These are phyloP conservation scores for Strongylocentrotus purpuratus DNA, from an alignment of 35 echinoderm and acorn worm species.

Conservation along the genomic window DNA sequence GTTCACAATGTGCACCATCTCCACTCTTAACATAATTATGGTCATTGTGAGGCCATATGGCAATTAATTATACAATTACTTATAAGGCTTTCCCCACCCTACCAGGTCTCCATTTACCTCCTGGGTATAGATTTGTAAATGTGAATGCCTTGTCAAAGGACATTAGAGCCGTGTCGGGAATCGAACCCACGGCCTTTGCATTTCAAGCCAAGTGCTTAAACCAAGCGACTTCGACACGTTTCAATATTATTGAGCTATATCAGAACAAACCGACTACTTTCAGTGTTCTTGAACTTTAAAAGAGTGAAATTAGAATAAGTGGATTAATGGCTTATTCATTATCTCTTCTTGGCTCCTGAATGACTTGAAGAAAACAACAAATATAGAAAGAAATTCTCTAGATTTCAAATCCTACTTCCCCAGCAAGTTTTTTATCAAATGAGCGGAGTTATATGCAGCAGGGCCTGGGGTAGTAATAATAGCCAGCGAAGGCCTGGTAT, in stretches of 20 bases:
- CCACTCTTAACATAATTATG: too few species aligned
- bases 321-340: conserved; percentile 4
- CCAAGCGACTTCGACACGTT: too few species aligned
- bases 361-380: background rate
- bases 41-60: too few species aligned
- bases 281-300: background rate
- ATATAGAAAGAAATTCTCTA: background rate
- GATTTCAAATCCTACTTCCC: background rate
- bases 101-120: too few species aligned
- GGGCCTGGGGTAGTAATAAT: background rate
- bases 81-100: too few species aligned
- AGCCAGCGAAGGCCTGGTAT: background rate
- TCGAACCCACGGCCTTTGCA: too few species aligned
- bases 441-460: background rate
- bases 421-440: background rate
- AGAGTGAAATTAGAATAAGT: background rate
- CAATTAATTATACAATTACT: too few species aligned
- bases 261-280: background rate
- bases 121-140: too few species aligned
- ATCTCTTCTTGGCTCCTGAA: background rate
- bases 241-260: background rate
- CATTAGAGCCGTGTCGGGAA: too few species aligned
- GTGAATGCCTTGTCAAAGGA: too few species aligned
- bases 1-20: too few species aligned
- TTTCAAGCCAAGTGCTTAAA: too few species aligned